phyloP scores from a whole-genome alignment of 1,140 invertebrate genomes.

The Lepidostoma basale region DNA sequence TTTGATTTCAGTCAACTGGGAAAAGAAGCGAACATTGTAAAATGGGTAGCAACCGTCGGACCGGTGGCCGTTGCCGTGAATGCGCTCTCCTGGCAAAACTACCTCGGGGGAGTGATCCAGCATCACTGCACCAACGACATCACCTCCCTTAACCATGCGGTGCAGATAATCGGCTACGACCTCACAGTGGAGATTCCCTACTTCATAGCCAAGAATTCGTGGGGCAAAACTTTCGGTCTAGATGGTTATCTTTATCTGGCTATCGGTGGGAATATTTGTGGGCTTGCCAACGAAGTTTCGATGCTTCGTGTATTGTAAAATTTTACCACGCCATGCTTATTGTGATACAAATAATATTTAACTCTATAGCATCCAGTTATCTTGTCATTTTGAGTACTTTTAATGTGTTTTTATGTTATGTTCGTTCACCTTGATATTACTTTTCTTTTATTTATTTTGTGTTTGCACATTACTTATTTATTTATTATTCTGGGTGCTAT shows the following conservation, averaged over 20 bases:
- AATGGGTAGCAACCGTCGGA: slow-evolving; percentile 69
- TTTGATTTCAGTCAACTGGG: slow-evolving; percentile 65
- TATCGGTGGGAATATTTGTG: slow-evolving; percentile 80
- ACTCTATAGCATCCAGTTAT: no score
- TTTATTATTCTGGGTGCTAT: no score
- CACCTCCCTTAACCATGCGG: slow-evolving; percentile 79
- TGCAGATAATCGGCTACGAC: slow-evolving; percentile 86
- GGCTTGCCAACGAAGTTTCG: slow-evolving; percentile 64
- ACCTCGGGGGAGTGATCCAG: slow-evolving; percentile 84
- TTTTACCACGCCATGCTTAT: no score
- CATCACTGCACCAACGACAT: slow-evolving; percentile 73
- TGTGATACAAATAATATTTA: no score
- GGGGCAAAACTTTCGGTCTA: slow-evolving; percentile 78
- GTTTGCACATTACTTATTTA: no score
- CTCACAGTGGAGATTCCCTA: slow-evolving; percentile 72
- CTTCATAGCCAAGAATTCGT: slow-evolving; percentile 88
- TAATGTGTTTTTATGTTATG: no score
- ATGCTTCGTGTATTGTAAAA: slow-evolving; percentile 33
- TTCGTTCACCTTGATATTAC: no score
- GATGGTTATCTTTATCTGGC: slow-evolving; percentile 80
- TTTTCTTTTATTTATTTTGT: no score
- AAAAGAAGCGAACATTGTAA: slow-evolving; percentile 71
- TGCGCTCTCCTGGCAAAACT: slow-evolving; percentile 86
- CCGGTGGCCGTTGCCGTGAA: slow-evolving; percentile 83
- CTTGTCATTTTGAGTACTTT: no score